Evolutionary conservation across 2,888 invertebrate species (phyloP).

Genomic region (Dimorphilus gyrociliatus): DNA sequence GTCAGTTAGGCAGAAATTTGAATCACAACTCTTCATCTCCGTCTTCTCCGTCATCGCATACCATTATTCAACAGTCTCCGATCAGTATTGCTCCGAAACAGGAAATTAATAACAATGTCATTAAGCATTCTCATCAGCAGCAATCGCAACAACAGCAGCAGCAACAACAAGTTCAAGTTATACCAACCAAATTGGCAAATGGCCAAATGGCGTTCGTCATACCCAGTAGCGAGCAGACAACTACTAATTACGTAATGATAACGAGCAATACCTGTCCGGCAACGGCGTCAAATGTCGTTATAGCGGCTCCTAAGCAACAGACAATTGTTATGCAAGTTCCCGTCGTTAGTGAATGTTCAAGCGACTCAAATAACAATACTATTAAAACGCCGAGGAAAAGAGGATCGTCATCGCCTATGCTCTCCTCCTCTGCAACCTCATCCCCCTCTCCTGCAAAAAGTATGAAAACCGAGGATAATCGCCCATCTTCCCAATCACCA

Average conservation of each 20-base stretch:
- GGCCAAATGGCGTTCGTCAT: slow-evolving; percentile 18
- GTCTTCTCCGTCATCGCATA: background rate
- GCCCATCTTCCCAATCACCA: too few species aligned
- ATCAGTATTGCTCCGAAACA: background rate
- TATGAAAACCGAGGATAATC: too few species aligned
- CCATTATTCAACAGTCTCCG: background rate
- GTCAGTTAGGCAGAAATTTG: slow-evolving; percentile 4
- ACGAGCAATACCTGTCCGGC: background rate
- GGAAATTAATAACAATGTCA: slow-evolving; percentile 4
- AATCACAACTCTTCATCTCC: slow-evolving; percentile 1
- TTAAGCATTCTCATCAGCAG: background rate
- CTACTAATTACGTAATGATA: slow-evolving; percentile 13
- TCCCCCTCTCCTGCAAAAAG: too few species aligned
- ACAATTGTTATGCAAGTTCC: too few species aligned
- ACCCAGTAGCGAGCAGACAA: too few species aligned
- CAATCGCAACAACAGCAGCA: too few species aligned
- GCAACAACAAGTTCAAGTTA: slow-evolving; percentile 13
- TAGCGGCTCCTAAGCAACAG: too few species aligned
- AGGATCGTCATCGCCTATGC: background rate
- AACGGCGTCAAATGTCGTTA: background rate
- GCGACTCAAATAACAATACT: background rate
- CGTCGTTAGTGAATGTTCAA: too few species aligned
- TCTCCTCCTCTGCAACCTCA: background rate
- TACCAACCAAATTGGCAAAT: slow-evolving; percentile 12
- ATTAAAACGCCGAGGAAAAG: background rate